Conservation (phyloP, 2,113 vertebrate genomes). For the Craseonycteris thonglongyai region DNA sequence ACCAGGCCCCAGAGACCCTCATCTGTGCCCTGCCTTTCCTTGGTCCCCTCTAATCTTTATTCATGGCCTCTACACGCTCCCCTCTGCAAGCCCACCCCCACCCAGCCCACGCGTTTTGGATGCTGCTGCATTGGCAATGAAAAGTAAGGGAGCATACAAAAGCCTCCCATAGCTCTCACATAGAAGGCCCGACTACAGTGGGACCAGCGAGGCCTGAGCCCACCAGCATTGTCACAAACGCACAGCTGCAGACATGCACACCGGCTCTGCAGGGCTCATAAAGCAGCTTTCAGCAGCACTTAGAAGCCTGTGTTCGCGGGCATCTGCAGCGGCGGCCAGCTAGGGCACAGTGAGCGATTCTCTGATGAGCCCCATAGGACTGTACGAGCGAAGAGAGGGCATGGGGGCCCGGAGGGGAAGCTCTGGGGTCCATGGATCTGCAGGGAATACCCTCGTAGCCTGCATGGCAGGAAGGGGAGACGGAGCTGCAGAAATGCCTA, state of each 20-base stretch:
- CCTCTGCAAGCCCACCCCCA: not conserved
- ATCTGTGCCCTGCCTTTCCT: not conserved
- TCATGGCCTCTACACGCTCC: not conserved
- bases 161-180: not conserved
- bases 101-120: not conserved
- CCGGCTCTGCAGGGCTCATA: not conserved
- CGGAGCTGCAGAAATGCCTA: not conserved
- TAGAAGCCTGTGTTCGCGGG: not conserved
- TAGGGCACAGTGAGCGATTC: conserved; percentile 33
- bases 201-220: not conserved
- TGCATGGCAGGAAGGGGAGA: not conserved
- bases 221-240: not conserved
- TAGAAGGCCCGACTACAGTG: not conserved
- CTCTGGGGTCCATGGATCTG: conserved; percentile 19
- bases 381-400: not conserved
- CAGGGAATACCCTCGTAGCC: not conserved
- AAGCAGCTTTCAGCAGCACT: conserved; percentile 51
- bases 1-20: not conserved
- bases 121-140: not conserved
- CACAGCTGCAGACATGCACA: conserved; percentile 28
- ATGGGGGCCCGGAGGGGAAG: not conserved
- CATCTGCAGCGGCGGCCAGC: not conserved
- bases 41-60: not conserved
- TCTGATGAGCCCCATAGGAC: not conserved
- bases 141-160: not conserved